Conservation (phyloP, 37 sponge, comb jelly and placozoan species). For the Halichondria panicea region DNA sequence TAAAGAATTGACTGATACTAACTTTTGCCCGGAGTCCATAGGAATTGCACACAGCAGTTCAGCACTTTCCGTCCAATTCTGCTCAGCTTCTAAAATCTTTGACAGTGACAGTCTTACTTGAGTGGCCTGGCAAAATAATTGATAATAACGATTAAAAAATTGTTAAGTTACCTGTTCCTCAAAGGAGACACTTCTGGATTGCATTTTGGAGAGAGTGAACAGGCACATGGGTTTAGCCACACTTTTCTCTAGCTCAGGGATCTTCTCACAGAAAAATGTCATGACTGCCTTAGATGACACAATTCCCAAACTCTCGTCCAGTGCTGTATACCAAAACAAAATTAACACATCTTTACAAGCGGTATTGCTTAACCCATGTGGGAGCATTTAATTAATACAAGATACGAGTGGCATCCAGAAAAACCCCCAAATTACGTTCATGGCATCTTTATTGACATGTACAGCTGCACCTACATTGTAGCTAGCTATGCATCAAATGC, state of each 20-base stretch:
- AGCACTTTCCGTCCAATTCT: conserved; percentile 80
- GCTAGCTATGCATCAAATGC: too few species aligned
- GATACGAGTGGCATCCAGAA: too few species aligned
- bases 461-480: too few species aligned
- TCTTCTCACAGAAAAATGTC: conserved; percentile 37
- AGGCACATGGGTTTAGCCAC: conserved; percentile 63
- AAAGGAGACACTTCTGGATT: conserved; percentile 66
- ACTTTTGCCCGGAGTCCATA: conserved; percentile 88
- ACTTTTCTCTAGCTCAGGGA: conserved; percentile 20
- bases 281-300: conserved; percentile 64
- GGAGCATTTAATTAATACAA: background rate
- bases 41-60: conserved; percentile 76
- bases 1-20: conserved; percentile 1
- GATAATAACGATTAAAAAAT: background rate
- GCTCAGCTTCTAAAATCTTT: conserved; percentile 71
- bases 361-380: too few species aligned
- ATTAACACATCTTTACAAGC: too few species aligned
- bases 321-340: conserved; percentile 6
- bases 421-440: too few species aligned
- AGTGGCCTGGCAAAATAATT: conserved; percentile 44
- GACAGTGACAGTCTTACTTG: conserved; percentile 66
- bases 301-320: conserved; percentile 52
- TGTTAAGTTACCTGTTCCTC: conserved; percentile 74
- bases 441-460: too few species aligned
- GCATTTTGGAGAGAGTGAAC: conserved; percentile 49